Conservation (phyloP, 2,797 vertebrate species). For the Halcyon smyrnensis region DNA sequence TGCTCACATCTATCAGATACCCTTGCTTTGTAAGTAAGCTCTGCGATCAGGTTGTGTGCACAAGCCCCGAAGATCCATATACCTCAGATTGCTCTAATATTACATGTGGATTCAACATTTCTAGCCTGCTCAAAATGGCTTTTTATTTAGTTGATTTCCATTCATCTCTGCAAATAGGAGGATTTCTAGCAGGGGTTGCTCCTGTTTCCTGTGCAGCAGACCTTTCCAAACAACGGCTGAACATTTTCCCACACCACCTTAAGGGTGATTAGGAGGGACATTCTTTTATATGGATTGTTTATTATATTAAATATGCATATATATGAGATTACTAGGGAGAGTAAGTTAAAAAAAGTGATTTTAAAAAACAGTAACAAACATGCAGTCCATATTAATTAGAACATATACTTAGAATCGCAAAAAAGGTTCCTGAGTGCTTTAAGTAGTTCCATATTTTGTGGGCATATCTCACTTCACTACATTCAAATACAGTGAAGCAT, state of each 20-base stretch:
- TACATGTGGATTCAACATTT: neutral
- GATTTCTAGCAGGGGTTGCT: neutral
- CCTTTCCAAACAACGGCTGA: neutral
- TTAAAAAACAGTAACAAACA: neutral
- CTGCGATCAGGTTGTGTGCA: neutral
- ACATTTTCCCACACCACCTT: constrained; percentile 13
- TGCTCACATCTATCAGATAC: neutral
- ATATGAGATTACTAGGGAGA: neutral
- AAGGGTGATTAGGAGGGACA: neutral
- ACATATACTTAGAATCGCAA: neutral
- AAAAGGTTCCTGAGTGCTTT: neutral
- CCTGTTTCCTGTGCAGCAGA: neutral
- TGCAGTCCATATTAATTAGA: neutral
- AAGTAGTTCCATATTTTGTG: neutral
- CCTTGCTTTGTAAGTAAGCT: neutral
- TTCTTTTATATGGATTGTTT: neutral
- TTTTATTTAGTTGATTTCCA: neutral
- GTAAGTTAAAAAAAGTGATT: neutral
- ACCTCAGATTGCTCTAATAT: neutral
- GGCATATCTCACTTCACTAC: neutral
- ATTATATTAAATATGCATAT: neutral
- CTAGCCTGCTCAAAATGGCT: neutral
- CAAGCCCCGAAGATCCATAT: neutral
- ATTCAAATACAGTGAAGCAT: neutral
- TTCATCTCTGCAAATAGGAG: neutral